Percentiles rank a stretch among this genome's conserved stretches.
phyloP scores from a whole-genome alignment of 2,888 invertebrate genomes.

The Agrotis segetum region DNA sequence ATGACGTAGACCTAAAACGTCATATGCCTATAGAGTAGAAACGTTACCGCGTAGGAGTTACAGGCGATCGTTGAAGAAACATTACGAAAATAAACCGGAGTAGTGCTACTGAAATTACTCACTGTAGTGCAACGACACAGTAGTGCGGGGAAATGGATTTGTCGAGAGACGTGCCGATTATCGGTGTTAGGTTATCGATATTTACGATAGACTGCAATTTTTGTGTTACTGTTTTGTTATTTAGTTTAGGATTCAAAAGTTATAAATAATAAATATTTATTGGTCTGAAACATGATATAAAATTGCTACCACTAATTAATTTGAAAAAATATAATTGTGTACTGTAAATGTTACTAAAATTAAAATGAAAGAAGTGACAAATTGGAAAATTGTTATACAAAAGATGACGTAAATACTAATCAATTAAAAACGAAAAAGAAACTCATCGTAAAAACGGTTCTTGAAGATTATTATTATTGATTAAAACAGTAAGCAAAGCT shows the following conservation, averaged over 20 bases:
- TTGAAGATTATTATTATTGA: conserved; percentile 31
- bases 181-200: conserved; percentile 51
- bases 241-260: neutral
- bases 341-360: too few relatives aligned
- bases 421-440: neutral
- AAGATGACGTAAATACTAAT: neutral
- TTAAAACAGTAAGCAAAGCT: conserved; percentile 43
- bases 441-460: conserved; percentile 33
- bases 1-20: conserved; percentile 26
- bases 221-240: neutral
- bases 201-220: neutral
- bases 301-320: too few relatives aligned
- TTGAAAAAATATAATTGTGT: too few relatives aligned
- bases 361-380: too few relatives aligned
- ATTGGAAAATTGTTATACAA: neutral
- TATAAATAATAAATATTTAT: too few relatives aligned
- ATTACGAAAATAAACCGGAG: conserved; percentile 66
- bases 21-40: conserved; percentile 14
- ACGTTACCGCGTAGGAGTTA: conserved; percentile 47
- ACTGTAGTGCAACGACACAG: conserved; percentile 83
- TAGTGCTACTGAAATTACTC: conserved; percentile 87
- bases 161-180: conserved; percentile 13
- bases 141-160: conserved; percentile 73
- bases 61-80: conserved; percentile 49
- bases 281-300: too few relatives aligned